A percentile compares a stretch with the other conserved stretches of the same genome.
Evolutionary conservation across 2,113 vertebrate genomes (phyloP).

Genomic region (Uria aalge): DNA sequence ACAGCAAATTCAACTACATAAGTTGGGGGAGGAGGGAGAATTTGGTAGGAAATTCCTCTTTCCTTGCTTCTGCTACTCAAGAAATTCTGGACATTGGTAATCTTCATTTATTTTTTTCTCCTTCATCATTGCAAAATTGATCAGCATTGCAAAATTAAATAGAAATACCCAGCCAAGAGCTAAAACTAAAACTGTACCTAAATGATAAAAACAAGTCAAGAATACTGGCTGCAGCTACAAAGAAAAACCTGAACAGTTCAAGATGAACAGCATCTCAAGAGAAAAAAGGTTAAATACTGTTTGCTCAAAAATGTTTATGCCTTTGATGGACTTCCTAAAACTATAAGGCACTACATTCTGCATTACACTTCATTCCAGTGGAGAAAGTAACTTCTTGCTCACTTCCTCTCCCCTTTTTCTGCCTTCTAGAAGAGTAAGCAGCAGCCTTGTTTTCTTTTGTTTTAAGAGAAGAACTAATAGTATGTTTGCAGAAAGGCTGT

Average conservation of each 20-base stretch:
- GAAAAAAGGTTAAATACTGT: not conserved
- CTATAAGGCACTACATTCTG: not conserved
- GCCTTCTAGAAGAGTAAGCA: not conserved
- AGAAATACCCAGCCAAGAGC: not conserved
- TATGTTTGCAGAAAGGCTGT: not conserved
- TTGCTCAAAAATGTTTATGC: not conserved
- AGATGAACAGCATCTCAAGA: not conserved
- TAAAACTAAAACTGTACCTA: not conserved
- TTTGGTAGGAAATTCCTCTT: not conserved
- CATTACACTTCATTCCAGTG: not conserved
- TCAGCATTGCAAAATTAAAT: not conserved
- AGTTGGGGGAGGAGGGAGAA: fast-evolving
- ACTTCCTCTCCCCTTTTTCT: not conserved
- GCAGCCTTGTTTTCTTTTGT: not conserved
- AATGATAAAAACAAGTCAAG: not conserved
- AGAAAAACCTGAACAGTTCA: not conserved
- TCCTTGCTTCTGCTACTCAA: not conserved
- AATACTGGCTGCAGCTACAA: not conserved
- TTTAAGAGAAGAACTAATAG: not conserved
- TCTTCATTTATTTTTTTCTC: not conserved
- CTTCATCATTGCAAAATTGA: not conserved
- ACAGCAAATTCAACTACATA: not conserved
- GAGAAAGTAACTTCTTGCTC: not conserved
- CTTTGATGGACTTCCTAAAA: not conserved
- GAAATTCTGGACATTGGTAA: not conserved